These are phyloP conservation scores for Hemiprocne comata DNA, from an alignment of 2,113 vertebrate species.

Conservation along the genomic window DNA sequence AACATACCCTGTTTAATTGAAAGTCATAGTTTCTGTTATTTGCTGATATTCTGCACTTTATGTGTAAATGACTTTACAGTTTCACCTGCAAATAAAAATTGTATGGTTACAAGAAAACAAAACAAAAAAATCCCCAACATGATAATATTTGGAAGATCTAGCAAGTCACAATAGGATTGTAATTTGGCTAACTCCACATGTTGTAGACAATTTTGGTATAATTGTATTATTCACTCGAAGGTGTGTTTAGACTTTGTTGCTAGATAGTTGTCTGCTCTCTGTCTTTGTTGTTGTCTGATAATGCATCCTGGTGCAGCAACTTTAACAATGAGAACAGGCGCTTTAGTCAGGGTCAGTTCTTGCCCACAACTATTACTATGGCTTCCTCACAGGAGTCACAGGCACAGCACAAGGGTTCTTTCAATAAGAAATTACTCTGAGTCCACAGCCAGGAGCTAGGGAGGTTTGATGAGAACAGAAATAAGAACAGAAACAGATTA, in stretches of 20 bases:
- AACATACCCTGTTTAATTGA: background rate
- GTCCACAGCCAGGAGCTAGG: background rate
- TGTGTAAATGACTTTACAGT: background rate
- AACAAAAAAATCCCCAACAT: background rate
- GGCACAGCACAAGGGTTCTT: background rate
- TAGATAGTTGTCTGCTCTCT: background rate
- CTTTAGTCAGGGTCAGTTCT: background rate
- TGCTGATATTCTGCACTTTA: background rate
- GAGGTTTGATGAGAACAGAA: background rate
- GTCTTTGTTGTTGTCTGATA: background rate
- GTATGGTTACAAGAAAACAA: background rate
- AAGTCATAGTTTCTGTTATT: background rate
- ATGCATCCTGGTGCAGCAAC: background rate
- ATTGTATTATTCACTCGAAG: background rate
- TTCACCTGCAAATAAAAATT: background rate
- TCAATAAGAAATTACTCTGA: background rate
- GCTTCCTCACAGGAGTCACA: background rate
- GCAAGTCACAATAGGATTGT: background rate
- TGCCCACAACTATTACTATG: background rate
- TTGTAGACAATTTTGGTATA: background rate
- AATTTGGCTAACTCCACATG: background rate
- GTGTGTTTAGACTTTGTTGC: background rate
- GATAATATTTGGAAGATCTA: background rate
- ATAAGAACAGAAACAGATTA: background rate
- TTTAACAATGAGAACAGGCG: background rate